Base-by-base conservation (phyloP, 2,113 vertebrate species). In the Manacus vitellinus region DNA sequence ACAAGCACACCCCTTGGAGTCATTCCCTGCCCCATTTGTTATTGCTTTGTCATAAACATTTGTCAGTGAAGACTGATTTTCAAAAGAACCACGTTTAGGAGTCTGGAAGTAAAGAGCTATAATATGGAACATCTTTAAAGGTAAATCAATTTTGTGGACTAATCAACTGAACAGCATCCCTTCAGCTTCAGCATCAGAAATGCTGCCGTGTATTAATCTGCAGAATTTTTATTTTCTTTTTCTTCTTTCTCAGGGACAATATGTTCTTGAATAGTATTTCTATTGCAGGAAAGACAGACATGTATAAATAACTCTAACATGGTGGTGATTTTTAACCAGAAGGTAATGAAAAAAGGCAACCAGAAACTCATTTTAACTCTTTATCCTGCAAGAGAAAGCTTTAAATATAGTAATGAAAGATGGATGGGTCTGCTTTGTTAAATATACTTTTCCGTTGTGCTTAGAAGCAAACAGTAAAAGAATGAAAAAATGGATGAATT, bases 141-240 rank as follows among this genome's bases (percentile, higher is more conserved):
- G 46, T 89, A 95, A 96, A 95, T 96, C 90, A 94, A 56, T 96
- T 94, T 92, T 94, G 84, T 81, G 81, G 58, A 68, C 84, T 96
- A 84, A 94, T 97, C 78, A 96, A 61, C 75, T 75, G 82, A 91
- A 71, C 22, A 92, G 15, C 18, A 79, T 82, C 72, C 22, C 33
- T 81, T 79, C 62, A 75, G 59, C 76, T 82, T 88, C 91, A 91
- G 43, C 52, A 81, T 88, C 70, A 74, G 39, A 91, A 89, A 61
- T 74, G 52, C 33, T 88, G 37, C 67, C 18, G 8, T 63, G 51
- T 89, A 85, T 75, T 95, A 66, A 65, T 74, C 63, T 85, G 55
- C 15, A 93, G 54, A 87, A 33, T 66, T 67, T 75, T 93, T 89
- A 16, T 41, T 65, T 79, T 72, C 15, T 65, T 83, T 78, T 72